Base-by-base conservation (phyloP, 2,888 invertebrate genomes). In the Margaritifera margaritifera region DNA sequence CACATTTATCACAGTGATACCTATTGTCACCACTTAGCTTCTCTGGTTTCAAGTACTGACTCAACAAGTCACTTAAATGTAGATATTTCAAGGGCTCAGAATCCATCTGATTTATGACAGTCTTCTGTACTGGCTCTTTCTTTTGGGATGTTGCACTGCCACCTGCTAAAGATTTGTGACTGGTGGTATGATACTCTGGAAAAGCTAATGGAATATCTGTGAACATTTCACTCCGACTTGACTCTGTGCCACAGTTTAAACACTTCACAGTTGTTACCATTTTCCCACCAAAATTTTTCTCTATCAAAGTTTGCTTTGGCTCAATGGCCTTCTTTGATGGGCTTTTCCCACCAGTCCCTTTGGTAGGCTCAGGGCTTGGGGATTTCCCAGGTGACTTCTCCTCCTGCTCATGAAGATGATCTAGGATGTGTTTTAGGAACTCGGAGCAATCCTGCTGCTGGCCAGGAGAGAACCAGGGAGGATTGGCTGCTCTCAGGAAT, bases 391-490 rank as follows among this genome's bases (percentile, higher is more conserved):
- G 52, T 24, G n/a, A 51, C 24, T 27, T 71, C 31, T 22, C 72
- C 71, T 94, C 94, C 82, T 95, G 94, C 74, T 95, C 95, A 75
- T 95, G 94, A 67, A 96, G 88, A 68, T 93, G 90, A 87, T 94
- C 94, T 81, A 94, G 90, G 18, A 94, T 92, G 91, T 85, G 94
- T 62, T 94, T 94, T 67, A 96, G 90, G 90, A 95, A 96, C 90
- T 96, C 96, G 0, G 95, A 95, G 89, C 96, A 95, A 84, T 96
- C 96, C 84, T 96, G 96, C 83, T 96, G 96, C 75, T 94, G 92
- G 22, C 95, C 94, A 8, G 92, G 92, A 52, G 93, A 92, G 88
- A 96, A 96, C 84, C 94, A 94, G 0, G 94, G 93, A 8, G 96
- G 95, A 78, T 94, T 92, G 1, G 95, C 93, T 1, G 93, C 92